Conservation (phyloP, 2,113 vertebrate genomes). For the Calidris pygmaea region DNA sequence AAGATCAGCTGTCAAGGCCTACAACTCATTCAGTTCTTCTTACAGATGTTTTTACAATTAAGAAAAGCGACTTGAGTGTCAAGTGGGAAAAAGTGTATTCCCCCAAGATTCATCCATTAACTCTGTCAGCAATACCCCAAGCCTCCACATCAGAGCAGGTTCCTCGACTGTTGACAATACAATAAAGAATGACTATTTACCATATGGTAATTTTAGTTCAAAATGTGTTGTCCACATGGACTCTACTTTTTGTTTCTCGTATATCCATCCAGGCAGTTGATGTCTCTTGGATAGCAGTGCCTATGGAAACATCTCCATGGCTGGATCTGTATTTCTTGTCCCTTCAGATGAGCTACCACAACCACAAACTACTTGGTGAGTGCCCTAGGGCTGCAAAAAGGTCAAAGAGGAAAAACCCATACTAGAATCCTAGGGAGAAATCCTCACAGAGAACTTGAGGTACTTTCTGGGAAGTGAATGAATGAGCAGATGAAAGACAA, state of each 20-base stretch:
- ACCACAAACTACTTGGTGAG: background rate
- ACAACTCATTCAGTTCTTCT: conserved; percentile 54
- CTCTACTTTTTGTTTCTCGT: conserved; percentile 2
- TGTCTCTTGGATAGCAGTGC: background rate
- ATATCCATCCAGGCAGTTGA: background rate
- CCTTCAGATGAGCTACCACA: background rate
- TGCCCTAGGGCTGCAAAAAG: background rate
- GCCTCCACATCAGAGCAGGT: conserved; percentile 47
- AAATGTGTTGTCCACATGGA: conserved; percentile 55
- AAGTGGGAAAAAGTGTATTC: conserved; percentile 47
- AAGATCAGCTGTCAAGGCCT: conserved; percentile 53
- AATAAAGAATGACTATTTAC: conserved; percentile 55
- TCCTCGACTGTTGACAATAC: conserved; percentile 47
- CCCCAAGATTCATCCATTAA: conserved; percentile 45
- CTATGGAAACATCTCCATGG: background rate
- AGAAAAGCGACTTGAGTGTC: conserved; percentile 49
- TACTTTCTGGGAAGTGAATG: background rate
- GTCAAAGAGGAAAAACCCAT: conserved; percentile 14
- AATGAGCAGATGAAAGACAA: conserved; percentile 50
- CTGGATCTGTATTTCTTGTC: background rate
- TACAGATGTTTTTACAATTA: conserved; percentile 60
- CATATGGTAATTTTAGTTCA: conserved; percentile 49
- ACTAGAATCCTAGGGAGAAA: background rate
- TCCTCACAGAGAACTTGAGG: background rate
- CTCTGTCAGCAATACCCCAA: conserved; percentile 41